Evolutionary conservation across 2,888 invertebrate genomes (phyloP).

Genomic region (Volucella inanis): DNA sequence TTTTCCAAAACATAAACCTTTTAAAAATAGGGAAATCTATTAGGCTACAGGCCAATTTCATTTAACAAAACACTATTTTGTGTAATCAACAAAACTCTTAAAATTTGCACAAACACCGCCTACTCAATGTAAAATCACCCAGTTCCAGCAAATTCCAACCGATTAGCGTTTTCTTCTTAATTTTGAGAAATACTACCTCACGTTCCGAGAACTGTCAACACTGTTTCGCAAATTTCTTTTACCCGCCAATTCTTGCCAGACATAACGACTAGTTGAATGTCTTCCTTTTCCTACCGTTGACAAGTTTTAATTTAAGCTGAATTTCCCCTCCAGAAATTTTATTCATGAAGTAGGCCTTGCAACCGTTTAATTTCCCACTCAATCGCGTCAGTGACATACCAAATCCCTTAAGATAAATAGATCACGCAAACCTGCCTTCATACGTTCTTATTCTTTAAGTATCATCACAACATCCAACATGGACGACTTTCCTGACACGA

Average conservation of each 20-base stretch:
- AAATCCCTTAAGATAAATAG: too few species aligned
- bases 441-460: too few species aligned
- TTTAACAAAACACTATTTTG: too few species aligned
- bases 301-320: constrained; percentile 29
- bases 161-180: not conserved
- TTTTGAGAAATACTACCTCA: not conserved
- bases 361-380: not conserved
- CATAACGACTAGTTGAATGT: constrained; percentile 30
- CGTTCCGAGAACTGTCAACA: constrained; percentile 38
- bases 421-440: too few species aligned
- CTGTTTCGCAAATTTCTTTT: constrained; percentile 3
- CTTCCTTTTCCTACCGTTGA: constrained; percentile 56
- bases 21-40: too few species aligned
- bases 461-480: constrained; percentile 2
- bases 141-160: not conserved
- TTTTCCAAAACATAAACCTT: too few species aligned
- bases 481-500: constrained; percentile 21
- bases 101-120: too few species aligned
- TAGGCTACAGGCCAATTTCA: too few species aligned
- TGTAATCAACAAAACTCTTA: too few species aligned
- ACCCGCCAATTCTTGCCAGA: constrained; percentile 28
- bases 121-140: not conserved
- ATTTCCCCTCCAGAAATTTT: constrained; percentile 26
- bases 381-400: not conserved
- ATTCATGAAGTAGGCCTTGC: constrained; percentile 41